Evolutionary conservation across 2,888 invertebrate genomes (phyloP), one percentile per base, ranked within the genome.

Genomic region (Eristalis arbustorum): DNA sequence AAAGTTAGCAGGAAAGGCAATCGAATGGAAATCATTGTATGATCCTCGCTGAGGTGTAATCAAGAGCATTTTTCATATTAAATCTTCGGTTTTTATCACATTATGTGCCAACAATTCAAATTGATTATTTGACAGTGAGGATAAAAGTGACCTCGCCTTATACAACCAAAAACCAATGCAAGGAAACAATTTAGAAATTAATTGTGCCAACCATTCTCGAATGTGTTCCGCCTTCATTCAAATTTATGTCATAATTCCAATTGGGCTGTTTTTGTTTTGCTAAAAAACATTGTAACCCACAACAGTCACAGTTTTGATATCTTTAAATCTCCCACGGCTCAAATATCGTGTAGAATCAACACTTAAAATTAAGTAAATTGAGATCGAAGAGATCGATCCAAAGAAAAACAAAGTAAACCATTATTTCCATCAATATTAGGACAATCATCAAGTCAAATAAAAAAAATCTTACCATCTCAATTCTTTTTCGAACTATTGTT

Each of bases 1-100:
- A 94, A 95, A 90, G 95, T 96, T 82, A 92, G 94, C 87, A 93
- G 96, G 83, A 95, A 95, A 92, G 95, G 94, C 83, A 95, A 95
- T 93, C 94, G 95, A 90, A 95, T 96, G 95, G 96, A 96, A 92
- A 94, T 96, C 89, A 93, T 95, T 89, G 95, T 95, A 93, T 95
- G 94, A 94, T 92, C 89, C 76, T 88, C 88, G 88, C 80, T 88
- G 34, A 88, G 88, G 62, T 87, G 73, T n/a, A 89, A 88, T 67
- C 81, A 88, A 40, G 88, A 80, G 88, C 88, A 71, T 42, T 59
- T 42, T 75, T 61, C 61, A 31, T 73, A 74, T 64, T 81, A 77
- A 59, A 56, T 37, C 28, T 40, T 59, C 57, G 23, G 23, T 69
- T 49, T 62, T 69, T 18, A 28, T 34, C 28, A 66, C 62, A 37